These are phyloP conservation scores for Micrasema minimum DNA, from an alignment of 1,140 invertebrate species.

Conservation along the genomic window DNA sequence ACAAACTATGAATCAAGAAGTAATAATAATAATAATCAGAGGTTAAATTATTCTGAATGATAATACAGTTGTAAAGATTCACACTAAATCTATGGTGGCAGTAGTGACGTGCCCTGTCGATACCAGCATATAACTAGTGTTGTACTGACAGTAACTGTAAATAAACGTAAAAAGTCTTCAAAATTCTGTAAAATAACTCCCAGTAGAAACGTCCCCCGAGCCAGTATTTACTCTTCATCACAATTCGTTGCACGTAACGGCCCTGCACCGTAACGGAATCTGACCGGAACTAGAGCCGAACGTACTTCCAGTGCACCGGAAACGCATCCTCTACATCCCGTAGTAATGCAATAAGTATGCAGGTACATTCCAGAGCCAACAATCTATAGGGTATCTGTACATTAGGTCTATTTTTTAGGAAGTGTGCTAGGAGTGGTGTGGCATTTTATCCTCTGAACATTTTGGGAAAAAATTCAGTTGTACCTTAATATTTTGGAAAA, in stretches of 20 bases:
- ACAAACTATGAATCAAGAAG: too few species aligned
- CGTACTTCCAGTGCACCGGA: slow-evolving; percentile 16
- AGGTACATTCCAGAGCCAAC: neutral
- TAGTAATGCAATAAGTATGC: neutral
- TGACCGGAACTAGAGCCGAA: slow-evolving; percentile 24
- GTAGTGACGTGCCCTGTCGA: too few species aligned
- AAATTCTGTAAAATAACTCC: too few species aligned
- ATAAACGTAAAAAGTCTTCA: too few species aligned
- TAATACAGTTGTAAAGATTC: too few species aligned
- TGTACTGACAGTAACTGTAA: too few species aligned
- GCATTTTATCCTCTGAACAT: neutral
- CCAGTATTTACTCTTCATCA: too few species aligned
- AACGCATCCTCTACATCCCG: slow-evolving; percentile 2
- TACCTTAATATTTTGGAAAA: neutral
- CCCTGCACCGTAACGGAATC: neutral
- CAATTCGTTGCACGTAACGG: slow-evolving; percentile 6
- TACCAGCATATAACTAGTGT: too few species aligned
- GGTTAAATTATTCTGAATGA: too few species aligned
- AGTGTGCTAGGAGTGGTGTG: neutral
- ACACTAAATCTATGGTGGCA: too few species aligned
- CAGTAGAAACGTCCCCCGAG: too few species aligned
- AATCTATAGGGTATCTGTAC: neutral
- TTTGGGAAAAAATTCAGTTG: neutral
- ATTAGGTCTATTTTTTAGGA: neutral
- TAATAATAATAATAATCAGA: too few species aligned